Evolutionary conservation across 2,888 invertebrate genomes (phyloP).

Genomic region (Drosophila algonquin): DNA sequence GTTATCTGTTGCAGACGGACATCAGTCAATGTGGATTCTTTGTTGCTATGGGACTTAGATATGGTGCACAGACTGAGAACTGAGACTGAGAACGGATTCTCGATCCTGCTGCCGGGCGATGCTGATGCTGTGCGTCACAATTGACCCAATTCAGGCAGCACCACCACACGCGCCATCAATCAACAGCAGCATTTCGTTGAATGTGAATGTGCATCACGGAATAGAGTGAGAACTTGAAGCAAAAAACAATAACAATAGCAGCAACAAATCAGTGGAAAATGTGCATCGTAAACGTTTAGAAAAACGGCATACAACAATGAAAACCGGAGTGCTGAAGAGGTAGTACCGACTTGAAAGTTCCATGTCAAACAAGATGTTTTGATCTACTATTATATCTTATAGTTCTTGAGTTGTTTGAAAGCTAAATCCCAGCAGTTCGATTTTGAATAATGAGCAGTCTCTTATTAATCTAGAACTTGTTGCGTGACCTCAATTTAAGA

Average conservation of each 20-base stretch:
- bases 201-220: conserved; percentile 8
- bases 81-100: conserved; percentile 25
- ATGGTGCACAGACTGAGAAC: background rate
- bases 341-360: conserved; percentile 5
- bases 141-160: conserved; percentile 62
- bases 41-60: conserved; percentile 53
- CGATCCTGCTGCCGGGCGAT: conserved; percentile 18
- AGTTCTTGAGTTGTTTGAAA: no score
- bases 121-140: conserved; percentile 34
- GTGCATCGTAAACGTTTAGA: conserved; percentile 39
- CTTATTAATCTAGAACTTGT: background rate
- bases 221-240: conserved; percentile 32
- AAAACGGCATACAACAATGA: conserved; percentile 34
- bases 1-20: conserved; percentile 30
- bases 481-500: background rate
- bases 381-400: no score
- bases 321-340: background rate
- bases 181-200: conserved; percentile 46
- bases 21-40: conserved; percentile 58
- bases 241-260: conserved; percentile 4
- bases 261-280: conserved; percentile 35
- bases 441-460: background rate
- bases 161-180: conserved; percentile 70
- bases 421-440: background rate
- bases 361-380: no score